Evolutionary conservation across 2,113 vertebrate genomes (phyloP).

Genomic region (Benitochromis conjunctus): DNA sequence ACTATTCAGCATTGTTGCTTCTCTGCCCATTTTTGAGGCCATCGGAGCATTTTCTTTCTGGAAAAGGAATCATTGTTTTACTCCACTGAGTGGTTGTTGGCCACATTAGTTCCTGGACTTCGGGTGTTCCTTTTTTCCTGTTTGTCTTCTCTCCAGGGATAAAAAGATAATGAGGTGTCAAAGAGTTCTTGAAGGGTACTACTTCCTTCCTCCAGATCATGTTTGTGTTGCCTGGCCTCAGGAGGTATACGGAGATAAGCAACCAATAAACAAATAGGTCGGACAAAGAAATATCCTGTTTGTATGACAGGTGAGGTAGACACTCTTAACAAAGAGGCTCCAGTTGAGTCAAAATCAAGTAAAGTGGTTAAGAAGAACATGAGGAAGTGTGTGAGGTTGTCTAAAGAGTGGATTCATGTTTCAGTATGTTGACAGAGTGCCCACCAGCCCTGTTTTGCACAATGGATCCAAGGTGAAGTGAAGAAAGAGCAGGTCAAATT

Average conservation of each 20-base stretch:
- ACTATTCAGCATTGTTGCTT: not conserved
- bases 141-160: slow-evolving; percentile 15
- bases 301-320: slow-evolving; percentile 21
- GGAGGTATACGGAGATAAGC: slow-evolving; percentile 48
- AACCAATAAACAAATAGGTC: slow-evolving; percentile 43
- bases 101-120: slow-evolving; percentile 14
- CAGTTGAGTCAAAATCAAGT: not conserved
- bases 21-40: not conserved
- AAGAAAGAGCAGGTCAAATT: not conserved
- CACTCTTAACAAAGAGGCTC: slow-evolving; percentile 10
- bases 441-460: not conserved
- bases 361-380: not conserved
- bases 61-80: slow-evolving; percentile 39
- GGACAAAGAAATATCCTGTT: slow-evolving; percentile 48
- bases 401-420: slow-evolving; percentile 39
- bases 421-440: slow-evolving; percentile 36
- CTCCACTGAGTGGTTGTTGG: slow-evolving; percentile 4
- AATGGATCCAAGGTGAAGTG: not conserved
- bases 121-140: slow-evolving; percentile 27
- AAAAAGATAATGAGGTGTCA: slow-evolving; percentile 36
- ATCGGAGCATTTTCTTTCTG: not conserved
- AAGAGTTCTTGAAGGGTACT: slow-evolving; percentile 20
- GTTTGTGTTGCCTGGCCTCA: slow-evolving; percentile 33
- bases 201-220: slow-evolving; percentile 28
- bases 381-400: slow-evolving; percentile 7